phyloP scores from a whole-genome alignment of 2,888 invertebrate species.

The Brachypalpus laphriformis region DNA sequence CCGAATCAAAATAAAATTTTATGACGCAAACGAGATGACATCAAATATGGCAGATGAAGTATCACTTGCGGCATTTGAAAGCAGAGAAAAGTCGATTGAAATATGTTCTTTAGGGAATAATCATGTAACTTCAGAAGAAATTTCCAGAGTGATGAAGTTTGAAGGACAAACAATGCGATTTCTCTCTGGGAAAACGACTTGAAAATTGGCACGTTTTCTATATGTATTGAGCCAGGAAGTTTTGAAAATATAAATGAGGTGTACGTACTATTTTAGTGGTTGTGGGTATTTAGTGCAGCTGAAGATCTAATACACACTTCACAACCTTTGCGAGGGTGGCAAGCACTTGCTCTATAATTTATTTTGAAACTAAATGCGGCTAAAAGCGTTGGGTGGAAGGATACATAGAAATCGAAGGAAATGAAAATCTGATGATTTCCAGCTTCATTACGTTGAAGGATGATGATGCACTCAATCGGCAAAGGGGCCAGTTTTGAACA shows the following conservation, averaged over 20 bases:
- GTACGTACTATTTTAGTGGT: not conserved
- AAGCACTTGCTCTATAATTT: too few species aligned
- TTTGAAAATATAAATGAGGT: not conserved
- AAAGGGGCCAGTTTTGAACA: too few species aligned
- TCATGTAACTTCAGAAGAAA: not conserved
- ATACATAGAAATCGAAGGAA: too few species aligned
- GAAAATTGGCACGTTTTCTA: not conserved
- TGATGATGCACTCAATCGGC: too few species aligned
- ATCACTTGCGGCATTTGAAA: constrained; percentile 10
- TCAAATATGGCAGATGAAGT: constrained; percentile 21
- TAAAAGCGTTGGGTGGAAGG: too few species aligned
- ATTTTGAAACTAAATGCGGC: too few species aligned
- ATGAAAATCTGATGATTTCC: too few species aligned
- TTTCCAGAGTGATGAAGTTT: constrained; percentile 12
- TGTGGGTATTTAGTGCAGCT: too few species aligned
- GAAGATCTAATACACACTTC: too few species aligned
- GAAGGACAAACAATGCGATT: constrained; percentile 4
- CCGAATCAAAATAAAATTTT: not conserved
- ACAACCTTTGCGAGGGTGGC: not conserved
- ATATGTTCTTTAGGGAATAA: not conserved
- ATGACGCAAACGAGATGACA: constrained; percentile 32
- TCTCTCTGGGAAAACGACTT: not conserved
- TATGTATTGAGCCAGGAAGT: not conserved
- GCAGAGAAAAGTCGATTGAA: not conserved
- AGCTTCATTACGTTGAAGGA: too few species aligned